Conservation (phyloP, 2,888 invertebrate genomes). For the Nemoura dubitans region DNA sequence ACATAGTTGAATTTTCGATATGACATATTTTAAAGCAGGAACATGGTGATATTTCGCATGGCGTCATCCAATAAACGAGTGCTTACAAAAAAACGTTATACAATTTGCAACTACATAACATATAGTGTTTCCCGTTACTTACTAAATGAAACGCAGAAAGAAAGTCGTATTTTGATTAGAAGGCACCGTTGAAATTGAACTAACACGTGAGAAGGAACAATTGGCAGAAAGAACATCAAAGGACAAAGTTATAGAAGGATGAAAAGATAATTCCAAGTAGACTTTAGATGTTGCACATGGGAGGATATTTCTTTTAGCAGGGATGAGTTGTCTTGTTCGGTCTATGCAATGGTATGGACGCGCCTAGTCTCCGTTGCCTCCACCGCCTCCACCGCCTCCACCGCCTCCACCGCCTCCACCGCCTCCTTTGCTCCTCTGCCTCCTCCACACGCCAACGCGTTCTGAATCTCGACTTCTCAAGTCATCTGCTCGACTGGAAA, state of each 20-base stretch:
- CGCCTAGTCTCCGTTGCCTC: background rate
- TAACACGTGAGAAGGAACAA: background rate
- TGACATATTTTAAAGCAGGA: background rate
- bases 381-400: no score
- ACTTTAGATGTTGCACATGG: background rate
- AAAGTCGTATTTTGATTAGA: background rate
- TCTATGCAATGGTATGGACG: conserved; percentile 19
- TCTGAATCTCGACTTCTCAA: background rate
- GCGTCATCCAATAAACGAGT: background rate
- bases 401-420: no score
- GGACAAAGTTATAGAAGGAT: background rate
- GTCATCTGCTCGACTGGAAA: conserved; percentile 28
- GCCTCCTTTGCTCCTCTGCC: no score
- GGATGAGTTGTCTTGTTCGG: background rate
- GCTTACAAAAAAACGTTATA: background rate
- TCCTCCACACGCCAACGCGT: background rate
- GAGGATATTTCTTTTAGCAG: background rate
- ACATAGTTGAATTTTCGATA: background rate
- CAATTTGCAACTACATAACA: background rate
- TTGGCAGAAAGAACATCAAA: background rate
- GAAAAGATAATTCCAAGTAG: background rate
- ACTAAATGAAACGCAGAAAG: background rate
- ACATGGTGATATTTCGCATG: background rate
- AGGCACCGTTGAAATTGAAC: background rate
- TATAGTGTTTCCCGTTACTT: background rate